Conservation (phyloP, 1,140 invertebrate genomes). For the Maniola jurtina region DNA sequence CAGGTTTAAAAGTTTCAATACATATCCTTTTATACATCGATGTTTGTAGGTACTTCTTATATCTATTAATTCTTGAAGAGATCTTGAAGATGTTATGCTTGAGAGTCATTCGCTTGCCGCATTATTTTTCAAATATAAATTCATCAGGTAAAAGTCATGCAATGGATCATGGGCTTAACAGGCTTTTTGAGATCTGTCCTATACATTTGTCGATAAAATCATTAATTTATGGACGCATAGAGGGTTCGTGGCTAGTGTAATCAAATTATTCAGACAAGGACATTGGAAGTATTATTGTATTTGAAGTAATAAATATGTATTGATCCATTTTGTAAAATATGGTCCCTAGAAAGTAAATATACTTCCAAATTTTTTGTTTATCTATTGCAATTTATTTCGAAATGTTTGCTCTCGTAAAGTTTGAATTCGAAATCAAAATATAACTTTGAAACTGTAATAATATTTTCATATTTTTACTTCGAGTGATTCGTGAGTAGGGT, state of each 20-base stretch:
- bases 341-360: neutral
- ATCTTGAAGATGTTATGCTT: no score
- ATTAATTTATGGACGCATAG: slow-evolving; percentile 19
- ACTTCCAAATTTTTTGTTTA: neutral
- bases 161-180: slow-evolving; percentile 1
- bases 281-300: neutral
- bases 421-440: neutral
- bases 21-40: no score
- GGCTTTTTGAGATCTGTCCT: slow-evolving; percentile 11
- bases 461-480: no score
- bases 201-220: slow-evolving; percentile 19
- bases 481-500: neutral
- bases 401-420: slow-evolving; percentile 2
- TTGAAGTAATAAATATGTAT: no score
- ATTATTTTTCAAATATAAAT: no score
- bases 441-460: no score
- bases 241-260: slow-evolving; percentile 63
- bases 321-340: neutral
- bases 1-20: no score
- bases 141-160: neutral
- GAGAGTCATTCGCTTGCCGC: no score
- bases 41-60: no score
- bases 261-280: neutral
- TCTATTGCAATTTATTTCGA: neutral
- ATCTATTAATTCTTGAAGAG: no score